Base-by-base conservation (phyloP, 2,888 invertebrate genomes). In the Eremobia ochroleuca region DNA sequence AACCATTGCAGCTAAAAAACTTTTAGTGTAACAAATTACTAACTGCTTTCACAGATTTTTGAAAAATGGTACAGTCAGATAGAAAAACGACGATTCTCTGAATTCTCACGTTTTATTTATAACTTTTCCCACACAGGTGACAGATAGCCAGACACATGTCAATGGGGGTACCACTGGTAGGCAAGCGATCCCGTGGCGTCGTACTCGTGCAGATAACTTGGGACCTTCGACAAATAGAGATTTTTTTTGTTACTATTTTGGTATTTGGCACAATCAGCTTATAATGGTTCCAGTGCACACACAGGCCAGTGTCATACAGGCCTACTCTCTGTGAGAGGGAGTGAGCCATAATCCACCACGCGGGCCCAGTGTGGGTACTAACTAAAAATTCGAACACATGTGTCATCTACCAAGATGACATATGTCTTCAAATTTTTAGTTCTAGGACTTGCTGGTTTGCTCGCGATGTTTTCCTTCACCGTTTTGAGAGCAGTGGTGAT, bases 131-230 rank as follows among this genome's bases (percentile, higher is more conserved):
- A 75, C 61, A 66, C 73, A 78, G 73, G 73, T 25, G 78, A 78
- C 78, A 77, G 37, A 59, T 59, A 37, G 49, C 43, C 62, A 37
- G 40, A 28, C 0, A 65, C 78, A 78, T 78, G 78, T 79, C 78
- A 79, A 78, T 79, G 78, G 78, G 78, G 78, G 65, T 79, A 79
- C 78, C 78, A 78, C 78, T 79, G 78, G 78, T 79, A 79, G 78
- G 78, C 73, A 43, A 49, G 49, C 73, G 73, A 72, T 64, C 64
- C 64, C 64, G 78, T 64, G 34, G 78, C 72, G n/a, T 72, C 78
- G 78, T n/a, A 65, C 78, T 79, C 78, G 49, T 78, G 64, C n/a
- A 65, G 66, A 64, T 80, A 79, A 49, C 65, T 43, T 68, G 78
- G 78, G 78, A 78, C 78, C 78, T 81, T 70, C 66, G 66, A 69